Evolutionary conservation across 2,113 vertebrate species (phyloP).

Genomic region (Cinclus cinclus): DNA sequence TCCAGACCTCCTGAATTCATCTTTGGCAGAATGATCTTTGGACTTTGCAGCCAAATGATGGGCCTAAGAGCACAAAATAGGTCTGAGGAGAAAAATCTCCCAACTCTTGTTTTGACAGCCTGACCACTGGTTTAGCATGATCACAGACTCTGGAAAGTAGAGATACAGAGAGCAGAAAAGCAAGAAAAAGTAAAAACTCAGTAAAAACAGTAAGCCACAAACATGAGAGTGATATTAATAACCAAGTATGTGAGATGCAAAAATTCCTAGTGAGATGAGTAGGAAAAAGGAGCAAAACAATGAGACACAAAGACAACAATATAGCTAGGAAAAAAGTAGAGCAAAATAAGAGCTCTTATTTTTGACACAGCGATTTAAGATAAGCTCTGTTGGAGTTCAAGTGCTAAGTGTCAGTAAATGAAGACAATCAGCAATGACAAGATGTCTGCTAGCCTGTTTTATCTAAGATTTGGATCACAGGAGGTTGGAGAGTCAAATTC

Average conservation of each 20-base stretch:
- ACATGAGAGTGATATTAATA: neutral
- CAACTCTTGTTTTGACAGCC: neutral
- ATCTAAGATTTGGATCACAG: neutral
- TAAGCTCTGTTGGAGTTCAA: neutral
- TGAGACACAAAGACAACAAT: neutral
- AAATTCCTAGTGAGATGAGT: neutral
- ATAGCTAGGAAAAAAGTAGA: neutral
- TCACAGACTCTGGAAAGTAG: neutral
- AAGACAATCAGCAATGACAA: neutral
- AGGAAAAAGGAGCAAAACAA: neutral
- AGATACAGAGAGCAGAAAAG: neutral
- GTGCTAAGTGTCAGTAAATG: neutral
- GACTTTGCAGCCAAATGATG: neutral
- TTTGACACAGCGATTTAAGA: neutral
- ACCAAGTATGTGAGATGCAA: neutral
- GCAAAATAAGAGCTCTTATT: conserved; percentile 2
- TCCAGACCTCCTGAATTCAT: neutral
- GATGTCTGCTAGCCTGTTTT: neutral
- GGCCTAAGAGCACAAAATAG: neutral
- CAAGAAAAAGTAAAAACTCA: neutral
- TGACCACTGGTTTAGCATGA: neutral
- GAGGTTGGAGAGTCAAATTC: neutral
- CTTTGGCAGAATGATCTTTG: neutral
- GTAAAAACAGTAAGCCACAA: neutral
- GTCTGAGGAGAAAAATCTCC: neutral